These are phyloP conservation scores for Sander vitreus DNA, from an alignment of 2,113 vertebrate genomes.

Conservation along the genomic window DNA sequence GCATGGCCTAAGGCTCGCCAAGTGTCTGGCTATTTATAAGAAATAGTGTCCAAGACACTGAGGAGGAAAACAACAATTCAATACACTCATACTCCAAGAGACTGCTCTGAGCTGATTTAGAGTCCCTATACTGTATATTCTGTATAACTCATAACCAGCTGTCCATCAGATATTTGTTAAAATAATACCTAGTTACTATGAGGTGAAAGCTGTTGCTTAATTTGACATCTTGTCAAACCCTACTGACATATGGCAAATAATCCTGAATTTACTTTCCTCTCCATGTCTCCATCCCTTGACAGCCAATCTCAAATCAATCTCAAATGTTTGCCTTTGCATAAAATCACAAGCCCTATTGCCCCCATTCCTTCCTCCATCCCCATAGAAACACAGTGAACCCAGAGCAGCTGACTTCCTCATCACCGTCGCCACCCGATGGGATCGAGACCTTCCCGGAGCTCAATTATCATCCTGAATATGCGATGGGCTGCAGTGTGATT, in stretches of 20 bases:
- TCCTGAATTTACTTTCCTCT: constrained; percentile 51
- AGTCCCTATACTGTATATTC: background rate
- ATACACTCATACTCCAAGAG: constrained; percentile 10
- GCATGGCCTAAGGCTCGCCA: constrained; percentile 54
- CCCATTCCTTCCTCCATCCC: constrained; percentile 1
- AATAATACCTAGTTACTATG: constrained; percentile 24
- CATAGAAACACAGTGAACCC: constrained; percentile 21
- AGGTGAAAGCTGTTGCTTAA: constrained; percentile 25
- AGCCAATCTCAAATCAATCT: constrained; percentile 58
- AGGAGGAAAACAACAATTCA: constrained; percentile 42
- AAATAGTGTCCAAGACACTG: constrained; percentile 35
- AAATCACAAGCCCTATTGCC: constrained; percentile 43
- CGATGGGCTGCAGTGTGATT: constrained; percentile 54
- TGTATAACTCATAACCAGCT: constrained; percentile 32
- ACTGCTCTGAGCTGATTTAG: background rate
- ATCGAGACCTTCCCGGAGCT: constrained; percentile 55
- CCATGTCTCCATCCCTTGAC: constrained; percentile 31
- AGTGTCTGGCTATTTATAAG: constrained; percentile 49
- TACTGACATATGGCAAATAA: constrained; percentile 51
- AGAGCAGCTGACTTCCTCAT: constrained; percentile 51
- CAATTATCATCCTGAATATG: constrained; percentile 71
- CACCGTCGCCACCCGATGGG: constrained; percentile 36
- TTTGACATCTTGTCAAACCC: constrained; percentile 34
- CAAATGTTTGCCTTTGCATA: constrained; percentile 64
- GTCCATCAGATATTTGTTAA: constrained; percentile 21